These are phyloP conservation scores for Ephestia elutella DNA, from an alignment of 1,140 invertebrate species.

Conservation along the genomic window DNA sequence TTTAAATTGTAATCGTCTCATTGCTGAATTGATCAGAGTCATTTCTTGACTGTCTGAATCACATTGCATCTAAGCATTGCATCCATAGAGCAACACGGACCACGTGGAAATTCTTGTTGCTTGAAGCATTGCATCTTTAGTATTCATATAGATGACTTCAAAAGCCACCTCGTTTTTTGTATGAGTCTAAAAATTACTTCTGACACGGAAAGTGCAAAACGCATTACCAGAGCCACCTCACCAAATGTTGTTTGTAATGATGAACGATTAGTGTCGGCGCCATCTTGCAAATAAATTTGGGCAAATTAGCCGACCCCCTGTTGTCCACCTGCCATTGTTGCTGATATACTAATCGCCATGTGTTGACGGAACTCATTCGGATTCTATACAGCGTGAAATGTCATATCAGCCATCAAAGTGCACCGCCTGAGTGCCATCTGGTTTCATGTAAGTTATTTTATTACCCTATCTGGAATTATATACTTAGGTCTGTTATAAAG, in stretches of 20 bases:
- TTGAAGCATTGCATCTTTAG: no score
- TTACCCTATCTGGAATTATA: no score
- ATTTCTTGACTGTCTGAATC: no score
- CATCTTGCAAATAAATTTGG: constrained; percentile 68
- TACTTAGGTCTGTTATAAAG: no score
- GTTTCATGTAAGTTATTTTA: background rate
- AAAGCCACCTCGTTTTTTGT: no score
- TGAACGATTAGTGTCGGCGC: constrained; percentile 55
- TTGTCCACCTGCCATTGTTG: constrained; percentile 55
- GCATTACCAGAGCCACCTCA: constrained; percentile 55
- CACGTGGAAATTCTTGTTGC: no score
- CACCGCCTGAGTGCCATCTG: background rate
- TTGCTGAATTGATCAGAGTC: no score
- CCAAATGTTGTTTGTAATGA: constrained; percentile 61
- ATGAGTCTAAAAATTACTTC: no score
- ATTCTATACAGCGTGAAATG: constrained; percentile 23
- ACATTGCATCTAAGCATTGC: no score
- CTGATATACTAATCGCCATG: constrained; percentile 33
- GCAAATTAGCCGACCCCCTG: constrained; percentile 61
- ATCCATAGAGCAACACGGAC: no score
- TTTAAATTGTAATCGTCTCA: background rate
- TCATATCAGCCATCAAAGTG: constrained; percentile 18
- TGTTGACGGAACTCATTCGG: constrained; percentile 26
- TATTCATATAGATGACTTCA: no score
- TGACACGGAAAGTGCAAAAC: constrained; percentile 19